Evolutionary conservation across 1,140 invertebrate species (phyloP).

Genomic region (Scaptomyza pallida): DNA sequence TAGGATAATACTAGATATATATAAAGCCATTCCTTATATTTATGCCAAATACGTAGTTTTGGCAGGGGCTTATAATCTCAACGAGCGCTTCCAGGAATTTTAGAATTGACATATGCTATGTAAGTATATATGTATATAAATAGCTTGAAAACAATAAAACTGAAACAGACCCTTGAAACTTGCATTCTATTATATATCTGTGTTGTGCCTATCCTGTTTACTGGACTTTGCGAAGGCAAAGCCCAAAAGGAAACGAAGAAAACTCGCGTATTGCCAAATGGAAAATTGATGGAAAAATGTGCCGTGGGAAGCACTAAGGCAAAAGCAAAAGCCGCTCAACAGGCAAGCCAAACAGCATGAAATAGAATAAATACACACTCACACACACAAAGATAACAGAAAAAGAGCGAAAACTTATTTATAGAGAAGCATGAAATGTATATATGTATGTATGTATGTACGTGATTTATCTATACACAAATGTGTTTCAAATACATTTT

Average conservation of each 20-base stretch:
- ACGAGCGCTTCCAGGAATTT: slow-evolving; percentile 57
- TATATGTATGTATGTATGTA: background rate
- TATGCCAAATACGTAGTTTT: too few relatives aligned
- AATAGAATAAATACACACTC: slow-evolving; percentile 28
- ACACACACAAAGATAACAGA: slow-evolving; percentile 20
- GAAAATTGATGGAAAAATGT: slow-evolving; percentile 50
- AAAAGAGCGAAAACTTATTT: slow-evolving; percentile 66
- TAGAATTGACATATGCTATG: slow-evolving; percentile 12
- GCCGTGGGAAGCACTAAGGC: slow-evolving; percentile 67
- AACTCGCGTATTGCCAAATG: slow-evolving; percentile 43
- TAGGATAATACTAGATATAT: too few relatives aligned
- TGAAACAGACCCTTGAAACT: slow-evolving; percentile 45
- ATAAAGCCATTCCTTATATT: too few relatives aligned
- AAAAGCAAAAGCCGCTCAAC: slow-evolving; percentile 57
- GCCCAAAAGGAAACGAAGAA: slow-evolving; percentile 67
- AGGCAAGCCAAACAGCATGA: slow-evolving; percentile 42
- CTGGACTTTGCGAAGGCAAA: slow-evolving; percentile 74
- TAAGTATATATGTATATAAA: slow-evolving; percentile 52
- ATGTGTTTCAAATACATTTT: slow-evolving; percentile 37
- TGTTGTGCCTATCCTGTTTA: slow-evolving; percentile 43
- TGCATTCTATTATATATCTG: slow-evolving; percentile 34
- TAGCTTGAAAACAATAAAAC: slow-evolving; percentile 52
- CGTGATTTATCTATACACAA: slow-evolving; percentile 52
- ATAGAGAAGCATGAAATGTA: too few relatives aligned
- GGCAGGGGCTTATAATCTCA: slow-evolving; percentile 13